Evolutionary conservation across 2,888 invertebrate genomes (phyloP).

Genomic region (Lordiphosa andalusiaca): DNA sequence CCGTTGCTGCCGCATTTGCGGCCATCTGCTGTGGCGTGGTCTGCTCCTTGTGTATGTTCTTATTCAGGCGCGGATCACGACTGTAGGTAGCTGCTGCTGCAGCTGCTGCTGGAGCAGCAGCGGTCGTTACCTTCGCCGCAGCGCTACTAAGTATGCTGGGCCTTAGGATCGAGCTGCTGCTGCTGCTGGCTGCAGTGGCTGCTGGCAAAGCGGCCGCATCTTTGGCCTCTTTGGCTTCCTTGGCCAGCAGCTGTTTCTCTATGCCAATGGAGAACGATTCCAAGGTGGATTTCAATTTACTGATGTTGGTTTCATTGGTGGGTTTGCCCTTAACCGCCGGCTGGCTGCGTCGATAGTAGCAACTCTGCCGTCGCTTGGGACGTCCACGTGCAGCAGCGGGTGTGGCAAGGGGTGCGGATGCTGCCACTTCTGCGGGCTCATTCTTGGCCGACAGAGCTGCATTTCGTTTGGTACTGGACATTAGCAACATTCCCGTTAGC

Average conservation of each 20-base stretch:
- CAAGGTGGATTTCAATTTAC: conserved; percentile 75
- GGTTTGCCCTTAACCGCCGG: conserved; percentile 59
- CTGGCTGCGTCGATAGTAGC: conserved; percentile 67
- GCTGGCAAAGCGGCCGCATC: conserved; percentile 25
- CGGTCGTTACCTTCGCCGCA: neutral
- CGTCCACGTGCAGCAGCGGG: conserved; percentile 28
- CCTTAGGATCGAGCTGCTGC: conserved; percentile 36
- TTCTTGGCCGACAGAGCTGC: conserved; percentile 38
- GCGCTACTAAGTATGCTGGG: conserved; percentile 55
- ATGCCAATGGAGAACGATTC: conserved; percentile 79
- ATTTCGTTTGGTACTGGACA: conserved; percentile 79
- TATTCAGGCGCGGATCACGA: conserved; percentile 79
- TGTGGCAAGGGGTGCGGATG: neutral
- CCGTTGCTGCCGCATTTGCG: neutral
- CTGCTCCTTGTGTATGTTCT: conserved; percentile 77
- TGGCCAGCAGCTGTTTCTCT: conserved; percentile 70
- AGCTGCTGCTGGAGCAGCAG: too few relatives aligned
- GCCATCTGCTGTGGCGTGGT: neutral
- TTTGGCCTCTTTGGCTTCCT: conserved; percentile 46
- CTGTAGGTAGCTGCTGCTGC: conserved; percentile 57
- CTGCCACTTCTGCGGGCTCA: conserved; percentile 4
- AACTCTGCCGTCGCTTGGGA: conserved; percentile 55
- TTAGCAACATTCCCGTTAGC: conserved; percentile 78
- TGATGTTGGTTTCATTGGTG: conserved; percentile 76
- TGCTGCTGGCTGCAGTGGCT: conserved; percentile 6